phyloP scores from a whole-genome alignment of 1,140 invertebrate genomes.

The Bombus confusus region DNA sequence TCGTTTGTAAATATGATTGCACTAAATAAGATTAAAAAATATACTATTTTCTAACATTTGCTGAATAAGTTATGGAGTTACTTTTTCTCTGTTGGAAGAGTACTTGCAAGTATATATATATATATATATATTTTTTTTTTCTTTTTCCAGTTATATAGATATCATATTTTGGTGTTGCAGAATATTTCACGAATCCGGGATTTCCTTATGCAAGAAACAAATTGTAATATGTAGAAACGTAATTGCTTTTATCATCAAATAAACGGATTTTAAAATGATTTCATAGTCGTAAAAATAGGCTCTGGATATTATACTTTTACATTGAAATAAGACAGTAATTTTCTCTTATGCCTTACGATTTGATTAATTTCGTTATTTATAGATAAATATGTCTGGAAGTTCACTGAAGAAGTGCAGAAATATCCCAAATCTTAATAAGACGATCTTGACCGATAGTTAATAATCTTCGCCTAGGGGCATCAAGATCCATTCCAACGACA shows the following conservation, averaged over 20 bases:
- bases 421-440: constrained; percentile 95
- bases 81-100: constrained; percentile 10
- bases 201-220: constrained; percentile 1
- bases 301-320: constrained; percentile 54
- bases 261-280: constrained; percentile 42
- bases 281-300: constrained; percentile 72
- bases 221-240: constrained; percentile 51
- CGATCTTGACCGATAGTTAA: constrained; percentile 97
- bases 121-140: neutral
- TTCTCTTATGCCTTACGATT: constrained; percentile 56
- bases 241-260: constrained; percentile 30
- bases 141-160: neutral
- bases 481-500: constrained; percentile 93
- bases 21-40: constrained; percentile 41
- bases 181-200: neutral
- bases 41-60: constrained; percentile 26
- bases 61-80: constrained; percentile 25
- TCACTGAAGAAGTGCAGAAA: constrained; percentile 85
- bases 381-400: constrained; percentile 57
- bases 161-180: constrained; percentile 1
- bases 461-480: constrained; percentile 92
- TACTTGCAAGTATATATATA: neutral
- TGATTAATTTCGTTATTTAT: constrained; percentile 59
- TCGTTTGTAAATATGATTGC: constrained; percentile 26
- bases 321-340: constrained; percentile 52